phyloP scores from a whole-genome alignment of 2,113 vertebrate genomes.

The Erpornis zantholeuca region DNA sequence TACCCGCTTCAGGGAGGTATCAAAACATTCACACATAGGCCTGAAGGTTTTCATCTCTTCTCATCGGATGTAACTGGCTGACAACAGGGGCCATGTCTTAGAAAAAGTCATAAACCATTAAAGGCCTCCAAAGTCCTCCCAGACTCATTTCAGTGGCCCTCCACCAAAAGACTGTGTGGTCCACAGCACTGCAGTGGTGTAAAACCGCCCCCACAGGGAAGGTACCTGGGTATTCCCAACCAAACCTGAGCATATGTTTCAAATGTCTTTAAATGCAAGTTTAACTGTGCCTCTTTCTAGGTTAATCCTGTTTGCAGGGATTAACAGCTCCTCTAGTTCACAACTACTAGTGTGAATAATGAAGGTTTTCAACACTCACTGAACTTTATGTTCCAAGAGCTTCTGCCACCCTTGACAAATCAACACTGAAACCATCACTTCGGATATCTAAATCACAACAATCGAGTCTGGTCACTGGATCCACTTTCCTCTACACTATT shows the following conservation, averaged over 20 bases:
- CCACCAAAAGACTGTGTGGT: background rate
- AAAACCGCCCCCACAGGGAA: background rate
- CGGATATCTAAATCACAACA: background rate
- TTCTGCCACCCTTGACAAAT: background rate
- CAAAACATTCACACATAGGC: background rate
- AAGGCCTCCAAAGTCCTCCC: too few relatives aligned
- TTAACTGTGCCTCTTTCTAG: background rate
- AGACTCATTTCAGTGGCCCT: background rate
- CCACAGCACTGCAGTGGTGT: too few relatives aligned
- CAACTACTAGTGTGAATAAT: background rate
- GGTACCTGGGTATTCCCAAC: background rate
- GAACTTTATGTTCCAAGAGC: background rate
- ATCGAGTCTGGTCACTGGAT: background rate
- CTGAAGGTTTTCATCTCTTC: background rate
- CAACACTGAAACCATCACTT: background rate
- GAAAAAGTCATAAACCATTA: too few relatives aligned
- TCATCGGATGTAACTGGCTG: background rate
- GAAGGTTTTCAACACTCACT: background rate
- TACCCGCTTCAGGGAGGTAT: background rate
- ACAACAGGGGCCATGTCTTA: background rate
- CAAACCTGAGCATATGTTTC: background rate
- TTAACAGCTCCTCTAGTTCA: background rate
- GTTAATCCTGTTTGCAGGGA: background rate
- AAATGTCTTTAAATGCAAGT: background rate
- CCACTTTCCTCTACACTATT: background rate